Evolutionary conservation across 2,797 vertebrate species (phyloP).

Genomic region (Amblyraja radiata): DNA sequence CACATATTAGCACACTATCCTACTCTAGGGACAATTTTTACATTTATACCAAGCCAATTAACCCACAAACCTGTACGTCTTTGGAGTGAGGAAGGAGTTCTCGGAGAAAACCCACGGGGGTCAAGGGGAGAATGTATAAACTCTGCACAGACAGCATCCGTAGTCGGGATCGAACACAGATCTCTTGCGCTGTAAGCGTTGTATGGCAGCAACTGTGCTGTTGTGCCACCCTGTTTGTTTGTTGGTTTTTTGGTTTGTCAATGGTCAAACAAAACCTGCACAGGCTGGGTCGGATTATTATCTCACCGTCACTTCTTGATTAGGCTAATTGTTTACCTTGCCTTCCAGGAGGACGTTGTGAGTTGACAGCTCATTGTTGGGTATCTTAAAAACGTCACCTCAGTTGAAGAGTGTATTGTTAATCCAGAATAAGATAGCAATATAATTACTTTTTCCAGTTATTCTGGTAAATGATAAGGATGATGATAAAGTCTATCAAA

Average conservation of each 20-base stretch:
- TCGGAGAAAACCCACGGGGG: no score
- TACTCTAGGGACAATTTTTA: no score
- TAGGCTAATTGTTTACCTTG: neutral
- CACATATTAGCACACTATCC: no score
- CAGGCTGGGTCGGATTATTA: neutral
- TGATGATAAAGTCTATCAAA: neutral
- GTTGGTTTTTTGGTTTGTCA: neutral
- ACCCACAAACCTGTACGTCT: no score
- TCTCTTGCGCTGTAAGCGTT: no score
- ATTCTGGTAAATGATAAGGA: neutral
- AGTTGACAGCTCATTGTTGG: neutral
- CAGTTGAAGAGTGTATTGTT: neutral
- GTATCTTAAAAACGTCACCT: neutral
- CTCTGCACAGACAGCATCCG: no score
- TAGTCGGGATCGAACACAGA: no score
- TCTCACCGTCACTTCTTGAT: neutral
- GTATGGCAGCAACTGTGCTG: no score
- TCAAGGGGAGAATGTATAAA: no score
- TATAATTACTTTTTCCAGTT: neutral
- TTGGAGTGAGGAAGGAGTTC: no score
- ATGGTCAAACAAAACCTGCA: neutral
- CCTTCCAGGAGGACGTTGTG: neutral
- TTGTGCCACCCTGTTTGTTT: neutral
- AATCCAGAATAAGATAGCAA: neutral
- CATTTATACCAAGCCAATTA: no score